Conservation (phyloP, 2,797 vertebrate genomes). For the Hyperoplus lanceolatus region DNA sequence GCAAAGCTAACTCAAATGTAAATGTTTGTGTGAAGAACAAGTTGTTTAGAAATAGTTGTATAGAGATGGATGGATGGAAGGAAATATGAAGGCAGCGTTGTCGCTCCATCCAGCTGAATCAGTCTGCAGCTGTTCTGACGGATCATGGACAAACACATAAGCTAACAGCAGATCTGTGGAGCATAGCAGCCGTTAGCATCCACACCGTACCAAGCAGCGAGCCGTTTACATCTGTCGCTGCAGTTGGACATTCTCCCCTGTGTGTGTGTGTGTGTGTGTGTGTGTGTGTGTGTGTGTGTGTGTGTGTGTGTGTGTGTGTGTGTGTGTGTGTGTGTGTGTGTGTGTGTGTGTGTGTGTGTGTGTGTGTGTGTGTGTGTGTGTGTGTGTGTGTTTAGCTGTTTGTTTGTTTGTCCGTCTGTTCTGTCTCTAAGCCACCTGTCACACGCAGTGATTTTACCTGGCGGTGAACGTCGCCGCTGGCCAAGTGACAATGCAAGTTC, state of each 20-base stretch:
- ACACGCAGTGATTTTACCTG: slow-evolving; percentile 56
- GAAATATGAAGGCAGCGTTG: neutral
- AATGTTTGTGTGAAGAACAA: neutral
- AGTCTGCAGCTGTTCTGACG: slow-evolving; percentile 27
- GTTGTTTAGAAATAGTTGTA: slow-evolving; percentile 1
- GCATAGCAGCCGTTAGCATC: slow-evolving; percentile 55
- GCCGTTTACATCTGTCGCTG: slow-evolving; percentile 58
- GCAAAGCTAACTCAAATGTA: neutral
- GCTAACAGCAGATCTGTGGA: slow-evolving; percentile 52
- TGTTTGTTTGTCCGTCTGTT: slow-evolving; percentile 39
- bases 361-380: neutral
- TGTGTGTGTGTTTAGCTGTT: slow-evolving; percentile 31
- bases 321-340: slow-evolving; percentile 25
- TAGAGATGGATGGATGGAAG: slow-evolving; percentile 14
- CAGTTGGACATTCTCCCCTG: slow-evolving; percentile 36
- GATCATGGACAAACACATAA: slow-evolving; percentile 27
- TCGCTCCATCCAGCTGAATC: slow-evolving; percentile 18
- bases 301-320: slow-evolving; percentile 41
- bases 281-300: neutral
- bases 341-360: neutral
- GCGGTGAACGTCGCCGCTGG: slow-evolving; percentile 16
- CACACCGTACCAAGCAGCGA: slow-evolving; percentile 42
- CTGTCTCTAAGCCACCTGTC: slow-evolving; percentile 59
- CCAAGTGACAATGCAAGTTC: neutral
- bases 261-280: neutral